Evolutionary conservation across 92 coral and sea anemone genomes (phyloP).

Genomic region (Plumapathes pennacea): DNA sequence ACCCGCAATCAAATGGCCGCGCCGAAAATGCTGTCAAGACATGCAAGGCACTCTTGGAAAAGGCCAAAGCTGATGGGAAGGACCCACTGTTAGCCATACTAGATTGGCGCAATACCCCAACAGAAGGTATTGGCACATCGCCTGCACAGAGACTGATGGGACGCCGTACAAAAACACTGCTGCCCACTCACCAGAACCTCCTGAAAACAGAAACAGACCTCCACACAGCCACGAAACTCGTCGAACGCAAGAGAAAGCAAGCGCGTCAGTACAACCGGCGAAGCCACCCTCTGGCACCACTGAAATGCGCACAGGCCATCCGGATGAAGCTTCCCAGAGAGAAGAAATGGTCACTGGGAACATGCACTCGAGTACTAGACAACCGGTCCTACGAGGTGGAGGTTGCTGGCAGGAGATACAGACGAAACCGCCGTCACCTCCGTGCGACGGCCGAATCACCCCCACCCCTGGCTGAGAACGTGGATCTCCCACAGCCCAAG

Average conservation of each 20-base stretch:
- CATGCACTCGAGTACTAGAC: constrained; percentile 6
- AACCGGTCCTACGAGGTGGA: constrained; percentile 33
- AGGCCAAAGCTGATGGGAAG: too few species aligned
- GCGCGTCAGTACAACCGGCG: constrained; percentile 14
- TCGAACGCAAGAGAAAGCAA: constrained; percentile 10
- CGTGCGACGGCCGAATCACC: constrained; percentile 20
- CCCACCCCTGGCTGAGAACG: neutral
- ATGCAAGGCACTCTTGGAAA: too few species aligned
- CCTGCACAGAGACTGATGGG: constrained; percentile 33
- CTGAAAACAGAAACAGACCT: neutral
- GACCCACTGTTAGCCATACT: constrained; percentile 21
- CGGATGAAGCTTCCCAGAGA: constrained; percentile 23
- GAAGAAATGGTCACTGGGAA: constrained; percentile 24
- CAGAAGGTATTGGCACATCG: constrained; percentile 18
- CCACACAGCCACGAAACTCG: constrained; percentile 5
- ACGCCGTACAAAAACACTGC: constrained; percentile 17
- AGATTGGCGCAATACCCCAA: constrained; percentile 33
- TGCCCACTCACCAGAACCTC: constrained; percentile 17
- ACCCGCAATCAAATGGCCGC: too few species aligned
- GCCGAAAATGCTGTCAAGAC: too few species aligned
- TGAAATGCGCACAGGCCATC: constrained; percentile 22
- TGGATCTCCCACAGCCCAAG: neutral
- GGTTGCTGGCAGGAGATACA: constrained; percentile 14
- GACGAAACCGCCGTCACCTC: too few species aligned
- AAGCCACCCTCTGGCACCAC: neutral